Conservation (phyloP, 2,113 vertebrate genomes). For the Callaeas wilsoni region DNA sequence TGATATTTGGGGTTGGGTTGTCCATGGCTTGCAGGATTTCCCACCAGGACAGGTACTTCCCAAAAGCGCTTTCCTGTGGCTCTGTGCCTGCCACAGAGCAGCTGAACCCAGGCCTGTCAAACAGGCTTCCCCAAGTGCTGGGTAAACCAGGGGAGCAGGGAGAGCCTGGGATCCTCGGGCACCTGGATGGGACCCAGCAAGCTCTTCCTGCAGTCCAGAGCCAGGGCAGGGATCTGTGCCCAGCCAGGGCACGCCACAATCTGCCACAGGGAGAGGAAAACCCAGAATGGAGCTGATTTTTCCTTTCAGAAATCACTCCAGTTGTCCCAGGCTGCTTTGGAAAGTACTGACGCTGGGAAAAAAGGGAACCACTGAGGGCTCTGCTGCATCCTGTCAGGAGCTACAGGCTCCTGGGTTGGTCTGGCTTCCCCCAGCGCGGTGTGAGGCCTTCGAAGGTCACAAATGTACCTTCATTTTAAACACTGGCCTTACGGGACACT, state of each 20-base stretch:
- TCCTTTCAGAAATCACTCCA: neutral
- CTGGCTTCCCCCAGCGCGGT: neutral
- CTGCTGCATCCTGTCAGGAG: neutral
- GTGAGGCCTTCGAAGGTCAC: neutral
- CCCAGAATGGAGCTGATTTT: neutral
- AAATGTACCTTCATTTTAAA: accelerated
- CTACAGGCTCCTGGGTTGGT: neutral
- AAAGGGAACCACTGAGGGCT: neutral
- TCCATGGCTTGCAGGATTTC: neutral
- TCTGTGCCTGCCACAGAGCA: neutral
- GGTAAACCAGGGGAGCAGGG: neutral
- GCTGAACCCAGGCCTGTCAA: neutral
- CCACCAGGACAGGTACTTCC: neutral
- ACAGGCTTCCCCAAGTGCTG: neutral
- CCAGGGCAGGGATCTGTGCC: neutral
- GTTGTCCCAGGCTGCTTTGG: neutral
- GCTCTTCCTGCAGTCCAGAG: neutral
- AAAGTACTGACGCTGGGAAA: neutral
- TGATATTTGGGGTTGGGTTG: neutral
- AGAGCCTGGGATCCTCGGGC: neutral
- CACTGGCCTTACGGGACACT: accelerated
- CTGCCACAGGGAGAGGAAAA: neutral
- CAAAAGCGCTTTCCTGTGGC: neutral
- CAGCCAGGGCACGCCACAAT: accelerated
- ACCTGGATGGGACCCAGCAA: neutral